Percentiles rank a stretch among this genome's conserved stretches.
phyloP scores from a whole-genome alignment of 2,888 invertebrate species.

The Junonia oenone region DNA sequence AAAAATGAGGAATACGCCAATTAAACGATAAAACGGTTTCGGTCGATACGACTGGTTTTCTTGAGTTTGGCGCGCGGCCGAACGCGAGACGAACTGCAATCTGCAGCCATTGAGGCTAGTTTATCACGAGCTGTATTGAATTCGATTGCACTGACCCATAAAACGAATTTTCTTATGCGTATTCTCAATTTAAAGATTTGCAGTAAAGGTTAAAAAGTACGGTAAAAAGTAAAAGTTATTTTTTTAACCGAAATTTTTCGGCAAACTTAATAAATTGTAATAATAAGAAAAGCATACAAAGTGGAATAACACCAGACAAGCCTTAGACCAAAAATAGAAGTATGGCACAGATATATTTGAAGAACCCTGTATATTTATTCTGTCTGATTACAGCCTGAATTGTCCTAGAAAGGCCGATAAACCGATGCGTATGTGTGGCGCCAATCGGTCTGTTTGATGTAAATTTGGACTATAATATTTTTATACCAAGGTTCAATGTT shows the following conservation, averaged over 20 bases:
- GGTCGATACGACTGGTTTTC: constrained; percentile 37
- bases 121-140: constrained; percentile 42
- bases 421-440: not conserved
- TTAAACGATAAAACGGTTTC: constrained; percentile 18
- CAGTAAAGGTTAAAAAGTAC: too few relatives aligned
- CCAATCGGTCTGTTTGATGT: not conserved
- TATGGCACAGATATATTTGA: not conserved
- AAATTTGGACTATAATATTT: not conserved
- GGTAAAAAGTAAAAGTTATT: too few relatives aligned
- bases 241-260: too few relatives aligned
- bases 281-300: too few relatives aligned
- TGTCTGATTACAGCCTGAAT: not conserved
- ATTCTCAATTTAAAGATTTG: not conserved
- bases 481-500: constrained; percentile 12
- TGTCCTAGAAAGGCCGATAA: constrained; percentile 4
- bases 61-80: constrained; percentile 48
- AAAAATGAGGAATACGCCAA: constrained; percentile 20
- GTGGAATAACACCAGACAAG: not conserved
- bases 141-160: constrained; percentile 51
- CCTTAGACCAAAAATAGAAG: not conserved
- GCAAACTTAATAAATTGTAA: too few relatives aligned
- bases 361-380: not conserved
- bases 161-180: constrained; percentile 40
- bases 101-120: constrained; percentile 41
- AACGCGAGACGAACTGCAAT: constrained; percentile 41